A percentile compares a stretch with the other conserved stretches of the same genome.
Conservation (phyloP, 2,797 vertebrate genomes). For the Semaprochilodus insignis region DNA sequence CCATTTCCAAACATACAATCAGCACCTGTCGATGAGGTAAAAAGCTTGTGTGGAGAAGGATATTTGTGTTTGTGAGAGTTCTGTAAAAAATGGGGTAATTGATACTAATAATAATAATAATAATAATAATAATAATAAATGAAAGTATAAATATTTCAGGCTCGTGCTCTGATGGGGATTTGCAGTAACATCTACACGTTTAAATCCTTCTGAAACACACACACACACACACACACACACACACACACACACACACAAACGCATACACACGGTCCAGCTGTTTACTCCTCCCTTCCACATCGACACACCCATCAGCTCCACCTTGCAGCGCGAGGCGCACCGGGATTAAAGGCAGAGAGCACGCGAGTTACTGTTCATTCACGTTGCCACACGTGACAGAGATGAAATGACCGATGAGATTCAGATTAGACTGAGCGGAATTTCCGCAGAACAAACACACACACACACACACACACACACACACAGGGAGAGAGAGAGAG, state of each 20-base stretch:
- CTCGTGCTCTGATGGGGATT: slow-evolving; percentile 72
- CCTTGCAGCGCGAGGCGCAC: slow-evolving; percentile 56
- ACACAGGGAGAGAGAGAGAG: not conserved
- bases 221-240: slow-evolving; percentile 21
- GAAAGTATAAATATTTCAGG: slow-evolving; percentile 61
- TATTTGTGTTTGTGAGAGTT: no score
- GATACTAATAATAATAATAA: no score
- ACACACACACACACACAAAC: slow-evolving; percentile 64
- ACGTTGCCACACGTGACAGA: slow-evolving; percentile 7
- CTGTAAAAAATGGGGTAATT: no score
- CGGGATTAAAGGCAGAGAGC: not conserved
- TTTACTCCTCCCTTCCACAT: slow-evolving; percentile 75
- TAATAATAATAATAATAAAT: no score
- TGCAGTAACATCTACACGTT: slow-evolving; percentile 78
- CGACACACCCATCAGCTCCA: slow-evolving; percentile 62
- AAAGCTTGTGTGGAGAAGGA: no score
- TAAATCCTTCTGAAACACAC: slow-evolving; percentile 82
- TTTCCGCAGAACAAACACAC: not conserved
- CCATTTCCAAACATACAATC: no score
- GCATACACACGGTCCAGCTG: slow-evolving; percentile 74
- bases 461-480: not conserved
- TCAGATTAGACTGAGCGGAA: not conserved
- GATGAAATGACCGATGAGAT: not conserved
- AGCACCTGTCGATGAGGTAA: no score
- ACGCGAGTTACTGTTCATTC: not conserved